Base-by-base conservation (phyloP, 1,140 invertebrate species). In the Tigriopus japonicus region DNA sequence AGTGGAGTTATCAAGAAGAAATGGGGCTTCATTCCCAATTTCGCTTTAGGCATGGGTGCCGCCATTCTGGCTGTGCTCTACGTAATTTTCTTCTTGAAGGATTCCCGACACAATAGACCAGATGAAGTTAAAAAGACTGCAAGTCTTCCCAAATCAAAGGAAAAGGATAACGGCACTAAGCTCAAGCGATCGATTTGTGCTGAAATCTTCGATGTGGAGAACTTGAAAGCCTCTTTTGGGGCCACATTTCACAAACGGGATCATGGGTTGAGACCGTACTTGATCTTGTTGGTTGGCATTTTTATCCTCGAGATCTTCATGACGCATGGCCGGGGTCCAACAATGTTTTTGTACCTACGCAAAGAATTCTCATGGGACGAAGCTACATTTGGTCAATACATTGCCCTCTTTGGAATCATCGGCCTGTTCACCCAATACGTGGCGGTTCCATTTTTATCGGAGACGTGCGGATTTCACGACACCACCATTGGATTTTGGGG, bases 251-350 rank as follows among this genome's bases (percentile, higher is more conserved):
- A 53, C 28, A 49, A 61, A 40, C 23, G 59, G 6, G 19, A 19
- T 19, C 17, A 61, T 55, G 45, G 45, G 1, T 15, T 55, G 15
- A 24, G 59, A 53, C 28, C 52, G 5, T 61, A 61, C 41, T n/a
- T 61, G 6, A 17, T 61, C 12, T 17, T 61, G 14, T 28, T 61
- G n/a, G 35, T 41, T 1, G 28, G 3, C 12, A 19, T 6, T 14
- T 61, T 61, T 42, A 40, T 61, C 23, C 43, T 61, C 28, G 59
- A 61, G 45, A 53, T 56, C 15, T 61, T 61, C 28, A 49, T 61
- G 17, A 56, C 53, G 9, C 52, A 61, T 55, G 59, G 59, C 35
- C 52, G 53, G 35, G 59, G 58, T 24, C 59, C 59, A 13, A 55
- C 43, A 1, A 54, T 56, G 51, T 61, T 56, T 40, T 19, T 61